Base-by-base conservation (phyloP, 2,888 invertebrate species). In the Acrocyrtus sp. region DNA sequence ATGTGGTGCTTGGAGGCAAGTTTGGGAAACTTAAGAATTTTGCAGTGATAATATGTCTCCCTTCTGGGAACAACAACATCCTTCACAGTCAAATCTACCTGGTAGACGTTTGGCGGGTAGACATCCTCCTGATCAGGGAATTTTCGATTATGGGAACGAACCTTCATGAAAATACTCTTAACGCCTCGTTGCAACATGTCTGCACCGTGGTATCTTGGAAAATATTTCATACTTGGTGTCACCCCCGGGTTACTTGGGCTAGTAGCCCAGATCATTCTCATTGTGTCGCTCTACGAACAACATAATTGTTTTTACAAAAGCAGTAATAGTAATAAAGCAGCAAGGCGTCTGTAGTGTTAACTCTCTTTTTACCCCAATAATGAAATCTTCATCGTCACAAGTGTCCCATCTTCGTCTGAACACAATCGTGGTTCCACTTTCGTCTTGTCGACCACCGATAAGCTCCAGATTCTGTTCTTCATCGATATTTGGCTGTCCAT, bases 1-100 rank as follows among this genome's bases (percentile, higher is more conserved):
- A 94, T 92, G 82, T 94, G 94, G 82, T 94, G 92, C 82, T 93
- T 93, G 15, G 85, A 85, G 0, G 86, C 85, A 0, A 93, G 83
- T 0, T 85, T 84, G 0, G 94, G 94, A 0, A 90, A 89, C 84
- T 90, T 92, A 85, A 94, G 91, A 73, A 95, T 91, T 84, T 93
- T 94, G 85, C 94, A 94, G 93, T 94, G 94, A 84, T 94, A 94
- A 21, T 92, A 85, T 0, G 94, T 94, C 75, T 92, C 90, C 87
- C 29, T 26, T 5, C 53, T 60, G 1, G 72, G 66, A 24, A 77
- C 77, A 4, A 15, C 17, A 15, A 69, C 62, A 29, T 62, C 43
- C 0, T 47, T 22, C 10, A 66, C 56, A 2, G 66, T 66, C 4
- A 66, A 39, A 22, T 66, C 26, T 39, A 63, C 63, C 17, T 67